Conservation (phyloP, 2,888 invertebrate species). For the Rotaria socialis region DNA sequence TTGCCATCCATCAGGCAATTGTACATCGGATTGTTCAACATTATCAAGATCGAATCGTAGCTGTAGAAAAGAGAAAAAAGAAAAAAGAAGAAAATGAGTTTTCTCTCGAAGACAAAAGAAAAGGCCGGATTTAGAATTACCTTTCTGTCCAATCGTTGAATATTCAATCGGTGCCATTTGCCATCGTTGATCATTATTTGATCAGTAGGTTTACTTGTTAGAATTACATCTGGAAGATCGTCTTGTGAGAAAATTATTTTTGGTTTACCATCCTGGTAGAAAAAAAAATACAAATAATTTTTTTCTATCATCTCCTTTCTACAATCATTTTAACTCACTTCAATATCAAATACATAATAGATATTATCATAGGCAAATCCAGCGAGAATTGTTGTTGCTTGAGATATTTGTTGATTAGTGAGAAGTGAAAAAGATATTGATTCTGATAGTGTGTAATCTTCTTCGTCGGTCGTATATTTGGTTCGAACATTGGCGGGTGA, state of each 20-base stretch:
- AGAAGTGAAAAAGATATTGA: slow-evolving; percentile 1
- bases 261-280: not conserved
- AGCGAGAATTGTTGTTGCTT: not conserved
- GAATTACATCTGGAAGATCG: not conserved
- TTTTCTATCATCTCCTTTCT: not conserved
- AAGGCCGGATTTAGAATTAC: not conserved
- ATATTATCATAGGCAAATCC: slow-evolving; percentile 18
- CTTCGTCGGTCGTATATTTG: slow-evolving; percentile 22
- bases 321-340: not conserved
- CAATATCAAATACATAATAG: not conserved
- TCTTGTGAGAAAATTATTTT: slow-evolving; percentile 12
- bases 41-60: not conserved
- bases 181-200: not conserved
- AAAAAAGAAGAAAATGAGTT: not conserved
- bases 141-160: slow-evolving; percentile 5
- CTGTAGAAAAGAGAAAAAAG: not conserved
- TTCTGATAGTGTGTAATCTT: slow-evolving; percentile 28
- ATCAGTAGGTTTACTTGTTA: not conserved
- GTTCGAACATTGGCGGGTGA: not conserved
- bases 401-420: not conserved
- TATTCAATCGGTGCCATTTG: not conserved
- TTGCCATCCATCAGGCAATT: slow-evolving; percentile 33
- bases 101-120: not conserved
- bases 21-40: not conserved
- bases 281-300: not conserved